Percentiles rank a stretch among this genome's conserved stretches.
Conservation (phyloP, 1,140 invertebrate genomes). For the Trachelipus rathkii region DNA sequence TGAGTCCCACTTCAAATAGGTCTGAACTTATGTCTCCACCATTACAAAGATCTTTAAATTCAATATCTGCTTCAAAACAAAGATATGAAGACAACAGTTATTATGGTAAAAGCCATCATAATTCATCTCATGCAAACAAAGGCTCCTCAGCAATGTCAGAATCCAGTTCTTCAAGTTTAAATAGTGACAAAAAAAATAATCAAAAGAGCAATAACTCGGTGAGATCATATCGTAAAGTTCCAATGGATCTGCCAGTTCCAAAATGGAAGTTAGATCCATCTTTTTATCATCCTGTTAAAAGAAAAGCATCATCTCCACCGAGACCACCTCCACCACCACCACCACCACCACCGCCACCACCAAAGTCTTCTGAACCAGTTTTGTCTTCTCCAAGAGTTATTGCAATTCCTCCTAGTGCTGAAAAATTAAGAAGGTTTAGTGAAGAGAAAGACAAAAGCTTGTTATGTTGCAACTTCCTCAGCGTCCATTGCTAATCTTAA, state of each 20-base stretch:
- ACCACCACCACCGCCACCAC: slow-evolving; percentile 25
- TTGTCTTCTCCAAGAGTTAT: slow-evolving; percentile 17
- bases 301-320: slow-evolving; percentile 30
- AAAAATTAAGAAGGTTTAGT: slow-evolving; percentile 41
- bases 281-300: slow-evolving; percentile 26
- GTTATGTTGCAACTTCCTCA: no score
- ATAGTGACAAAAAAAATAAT: slow-evolving; percentile 14
- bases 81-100: neutral
- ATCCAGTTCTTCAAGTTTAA: slow-evolving; percentile 17
- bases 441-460: slow-evolving; percentile 33
- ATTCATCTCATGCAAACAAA: neutral
- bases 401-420: slow-evolving; percentile 41
- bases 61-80: neutral
- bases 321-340: slow-evolving; percentile 18
- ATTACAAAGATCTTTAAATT: neutral
- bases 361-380: slow-evolving; percentile 24
- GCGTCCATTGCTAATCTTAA: no score
- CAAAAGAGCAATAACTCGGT: no score
- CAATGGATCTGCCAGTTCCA: slow-evolving; percentile 43
- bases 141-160: neutral
- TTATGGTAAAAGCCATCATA: neutral
- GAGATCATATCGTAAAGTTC: slow-evolving; percentile 31
- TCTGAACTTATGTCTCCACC: slow-evolving; percentile 26
- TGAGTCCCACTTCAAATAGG: slow-evolving; percentile 22
- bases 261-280: slow-evolving; percentile 40